A percentile compares a stretch with the other conserved stretches of the same genome.
phyloP scores from a whole-genome alignment of 1,140 invertebrate genomes.

The Oncopodura yosiiana region DNA sequence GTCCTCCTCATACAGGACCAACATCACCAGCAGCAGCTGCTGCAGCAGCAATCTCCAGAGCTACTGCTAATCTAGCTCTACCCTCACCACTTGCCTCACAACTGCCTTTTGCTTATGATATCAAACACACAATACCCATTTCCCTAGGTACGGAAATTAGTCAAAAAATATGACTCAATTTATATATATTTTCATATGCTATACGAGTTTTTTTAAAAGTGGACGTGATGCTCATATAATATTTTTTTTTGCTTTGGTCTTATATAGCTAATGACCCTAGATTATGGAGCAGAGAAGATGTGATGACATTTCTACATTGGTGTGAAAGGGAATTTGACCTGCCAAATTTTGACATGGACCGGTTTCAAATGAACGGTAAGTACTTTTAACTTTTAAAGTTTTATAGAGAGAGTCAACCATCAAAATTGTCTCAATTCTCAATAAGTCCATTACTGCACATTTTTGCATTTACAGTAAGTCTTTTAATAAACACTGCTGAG shows the following conservation, averaged over 20 bases:
- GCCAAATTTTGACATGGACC: constrained; percentile 79
- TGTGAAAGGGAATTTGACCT: constrained; percentile 87
- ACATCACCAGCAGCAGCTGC: constrained; percentile 45
- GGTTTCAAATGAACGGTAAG: constrained; percentile 94
- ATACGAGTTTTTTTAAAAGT: too few species aligned
- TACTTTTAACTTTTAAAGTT: too few species aligned
- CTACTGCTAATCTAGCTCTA: constrained; percentile 31
- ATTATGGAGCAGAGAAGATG: constrained; percentile 82
- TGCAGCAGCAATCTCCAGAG: constrained; percentile 46
- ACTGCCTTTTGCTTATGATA: constrained; percentile 48
- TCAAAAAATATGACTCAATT: background rate
- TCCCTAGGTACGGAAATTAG: constrained; percentile 47
- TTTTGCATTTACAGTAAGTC: too few species aligned
- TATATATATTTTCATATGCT: too few species aligned
- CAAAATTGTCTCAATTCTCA: too few species aligned
- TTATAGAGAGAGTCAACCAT: too few species aligned
- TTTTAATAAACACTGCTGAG: too few species aligned
- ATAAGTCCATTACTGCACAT: too few species aligned
- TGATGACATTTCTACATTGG: constrained; percentile 76
- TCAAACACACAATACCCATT: constrained; percentile 71
- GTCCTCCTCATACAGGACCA: constrained; percentile 44
- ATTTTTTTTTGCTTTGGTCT: too few species aligned
- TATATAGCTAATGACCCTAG: constrained; percentile 70
- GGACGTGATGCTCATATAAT: too few species aligned
- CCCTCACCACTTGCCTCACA: constrained; percentile 36